phyloP scores from a whole-genome alignment of 2,797 vertebrate species.

The Sarcophilus harrisii region DNA sequence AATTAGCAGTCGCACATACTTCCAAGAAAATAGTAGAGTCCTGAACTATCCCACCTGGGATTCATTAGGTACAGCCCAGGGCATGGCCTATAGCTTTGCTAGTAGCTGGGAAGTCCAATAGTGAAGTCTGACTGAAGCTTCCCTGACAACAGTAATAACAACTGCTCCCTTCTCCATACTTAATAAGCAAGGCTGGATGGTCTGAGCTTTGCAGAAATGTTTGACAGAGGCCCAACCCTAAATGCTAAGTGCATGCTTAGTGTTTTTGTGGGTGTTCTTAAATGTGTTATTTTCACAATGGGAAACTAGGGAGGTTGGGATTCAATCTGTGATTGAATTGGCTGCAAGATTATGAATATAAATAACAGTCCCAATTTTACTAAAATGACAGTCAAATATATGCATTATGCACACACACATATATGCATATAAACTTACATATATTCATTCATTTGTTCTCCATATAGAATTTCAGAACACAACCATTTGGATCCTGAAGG shows the following conservation, averaged over 20 bases:
- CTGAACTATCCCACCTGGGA: neutral
- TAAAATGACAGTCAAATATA: neutral
- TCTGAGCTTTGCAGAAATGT: neutral
- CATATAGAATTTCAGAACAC: neutral
- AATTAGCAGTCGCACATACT: neutral
- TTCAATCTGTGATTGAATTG: slow-evolving; percentile 2
- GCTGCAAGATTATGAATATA: neutral
- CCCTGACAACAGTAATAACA: neutral
- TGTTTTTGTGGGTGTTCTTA: neutral
- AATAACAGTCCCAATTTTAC: neutral
- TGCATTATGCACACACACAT: neutral
- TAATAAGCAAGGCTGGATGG: neutral
- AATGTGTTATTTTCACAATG: neutral
- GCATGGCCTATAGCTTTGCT: neutral
- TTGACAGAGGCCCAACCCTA: neutral
- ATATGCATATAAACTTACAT: neutral
- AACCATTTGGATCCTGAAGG: slow-evolving; percentile 66
- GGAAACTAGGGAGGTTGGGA: neutral
- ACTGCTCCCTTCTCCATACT: neutral
- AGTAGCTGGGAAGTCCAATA: neutral
- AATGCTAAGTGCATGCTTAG: neutral
- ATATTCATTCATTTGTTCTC: neutral
- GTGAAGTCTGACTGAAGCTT: neutral
- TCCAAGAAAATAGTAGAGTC: neutral
- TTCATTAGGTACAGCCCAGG: neutral